A percentile compares a stretch with the other conserved stretches of the same genome.
These are phyloP conservation scores for Scolopax bukidnonensis DNA, from an alignment of 2,797 vertebrate genomes.

Conservation along the genomic window DNA sequence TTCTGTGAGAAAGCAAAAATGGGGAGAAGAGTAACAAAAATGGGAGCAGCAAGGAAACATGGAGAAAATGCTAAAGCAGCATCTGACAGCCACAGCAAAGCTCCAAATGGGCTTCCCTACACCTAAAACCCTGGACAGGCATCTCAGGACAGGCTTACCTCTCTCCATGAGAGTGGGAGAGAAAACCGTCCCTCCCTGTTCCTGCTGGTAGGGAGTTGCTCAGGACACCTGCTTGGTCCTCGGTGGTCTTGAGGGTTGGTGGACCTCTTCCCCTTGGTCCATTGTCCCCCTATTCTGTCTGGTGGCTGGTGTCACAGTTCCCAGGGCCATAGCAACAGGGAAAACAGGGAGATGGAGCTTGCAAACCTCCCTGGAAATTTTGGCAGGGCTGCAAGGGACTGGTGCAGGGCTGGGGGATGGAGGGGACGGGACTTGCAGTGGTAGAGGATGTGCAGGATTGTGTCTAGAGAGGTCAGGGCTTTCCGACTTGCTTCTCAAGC, in stretches of 20 bases:
- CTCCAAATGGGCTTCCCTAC: rapidly evolving
- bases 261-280: not conserved
- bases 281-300: not conserved
- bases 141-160: not conserved
- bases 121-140: not conserved
- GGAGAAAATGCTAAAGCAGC: not conserved
- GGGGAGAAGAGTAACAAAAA: not conserved
- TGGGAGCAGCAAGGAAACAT: rapidly evolving
- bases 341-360: not conserved
- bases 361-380: not conserved
- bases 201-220: not conserved
- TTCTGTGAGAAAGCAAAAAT: not conserved
- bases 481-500: not conserved
- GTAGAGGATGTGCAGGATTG: not conserved
- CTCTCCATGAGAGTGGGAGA: not conserved
- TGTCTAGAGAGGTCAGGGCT: not conserved
- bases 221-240: not conserved
- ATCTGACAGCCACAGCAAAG: rapidly evolving
- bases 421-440: not conserved
- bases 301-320: not conserved
- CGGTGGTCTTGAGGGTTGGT: not conserved
- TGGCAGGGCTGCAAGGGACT: not conserved
- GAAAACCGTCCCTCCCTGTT: not conserved
- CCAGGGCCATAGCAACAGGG: not conserved
- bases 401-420: rapidly evolving